Conservation (phyloP, 2,888 invertebrate genomes). For the Malacosoma neustria region DNA sequence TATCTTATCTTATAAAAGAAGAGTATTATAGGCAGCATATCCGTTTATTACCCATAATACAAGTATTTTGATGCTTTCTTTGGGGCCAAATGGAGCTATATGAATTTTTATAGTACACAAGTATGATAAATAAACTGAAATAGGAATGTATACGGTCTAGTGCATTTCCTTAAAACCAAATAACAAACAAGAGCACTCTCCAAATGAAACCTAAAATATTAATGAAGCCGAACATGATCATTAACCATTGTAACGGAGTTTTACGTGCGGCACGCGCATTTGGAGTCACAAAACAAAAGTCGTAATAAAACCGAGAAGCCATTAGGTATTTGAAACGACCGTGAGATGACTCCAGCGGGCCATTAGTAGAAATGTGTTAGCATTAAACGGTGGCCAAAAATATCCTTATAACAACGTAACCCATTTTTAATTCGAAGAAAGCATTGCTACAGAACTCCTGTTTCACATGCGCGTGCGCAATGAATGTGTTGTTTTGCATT, state of each 20-base stretch:
- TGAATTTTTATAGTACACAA: no score
- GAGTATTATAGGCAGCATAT: no score
- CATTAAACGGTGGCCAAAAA: constrained; percentile 14
- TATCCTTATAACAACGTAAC: neutral
- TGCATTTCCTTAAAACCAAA: neutral
- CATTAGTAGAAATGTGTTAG: constrained; percentile 27
- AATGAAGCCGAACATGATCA: constrained; percentile 24
- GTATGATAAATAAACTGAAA: no score
- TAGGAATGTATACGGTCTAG: no score
- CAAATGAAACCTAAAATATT: neutral
- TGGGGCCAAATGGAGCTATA: no score
- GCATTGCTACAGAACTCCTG: neutral
- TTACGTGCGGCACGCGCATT: constrained; percentile 20
- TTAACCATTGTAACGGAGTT: constrained; percentile 36
- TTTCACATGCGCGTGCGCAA: no score
- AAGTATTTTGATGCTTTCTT: no score
- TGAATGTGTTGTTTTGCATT: no score
- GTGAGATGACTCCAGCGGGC: constrained; percentile 24
- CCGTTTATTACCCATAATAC: no score
- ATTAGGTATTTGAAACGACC: constrained; percentile 35
- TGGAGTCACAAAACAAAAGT: constrained; percentile 32
- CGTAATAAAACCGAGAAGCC: constrained; percentile 34
- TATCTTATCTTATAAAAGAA: no score
- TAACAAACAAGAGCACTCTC: constrained; percentile 9
- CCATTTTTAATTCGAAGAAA: neutral